phyloP scores from a whole-genome alignment of 2,888 invertebrate genomes.

The Euplagia quadripunctaria region DNA sequence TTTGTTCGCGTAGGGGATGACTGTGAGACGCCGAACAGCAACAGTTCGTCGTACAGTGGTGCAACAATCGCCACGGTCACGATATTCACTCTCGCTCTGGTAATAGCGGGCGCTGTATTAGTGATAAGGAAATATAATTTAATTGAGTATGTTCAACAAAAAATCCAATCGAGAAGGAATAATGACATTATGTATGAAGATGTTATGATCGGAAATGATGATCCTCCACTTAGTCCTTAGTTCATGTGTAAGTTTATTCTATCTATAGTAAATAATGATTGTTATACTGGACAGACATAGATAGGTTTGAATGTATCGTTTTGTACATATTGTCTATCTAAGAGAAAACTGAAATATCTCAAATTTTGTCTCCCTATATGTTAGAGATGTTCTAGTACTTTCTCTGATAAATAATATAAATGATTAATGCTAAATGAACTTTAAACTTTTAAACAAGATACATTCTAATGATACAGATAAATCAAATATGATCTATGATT shows the following conservation, averaged over 20 bases:
- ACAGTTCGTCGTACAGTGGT: constrained; percentile 54
- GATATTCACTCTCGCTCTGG: constrained; percentile 76
- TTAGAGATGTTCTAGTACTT: background rate
- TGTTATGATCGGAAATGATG: constrained; percentile 86
- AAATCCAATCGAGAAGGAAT: constrained; percentile 74
- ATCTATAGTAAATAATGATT: constrained; percentile 49
- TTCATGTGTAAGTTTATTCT: constrained; percentile 52
- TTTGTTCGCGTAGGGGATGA: constrained; percentile 64
- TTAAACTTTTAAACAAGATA: background rate
- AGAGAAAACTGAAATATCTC: background rate
- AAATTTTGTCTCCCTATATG: background rate
- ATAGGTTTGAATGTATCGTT: constrained; percentile 38
- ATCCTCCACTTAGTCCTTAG: constrained; percentile 82
- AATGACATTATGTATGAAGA: constrained; percentile 84
- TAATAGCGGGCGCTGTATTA: constrained; percentile 75
- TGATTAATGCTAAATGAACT: background rate
- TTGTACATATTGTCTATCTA: background rate
- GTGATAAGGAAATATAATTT: constrained; percentile 82
- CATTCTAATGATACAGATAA: background rate
- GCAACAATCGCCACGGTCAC: constrained; percentile 72
- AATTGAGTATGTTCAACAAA: constrained; percentile 76
- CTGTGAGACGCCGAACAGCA: constrained; percentile 58
- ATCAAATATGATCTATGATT: background rate
- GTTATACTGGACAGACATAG: constrained; percentile 32
- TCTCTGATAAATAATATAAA: background rate